Evolutionary conservation across 2,113 vertebrate genomes (phyloP), one percentile per base, ranked within the genome.

Genomic region (Thunnus maccoyii): DNA sequence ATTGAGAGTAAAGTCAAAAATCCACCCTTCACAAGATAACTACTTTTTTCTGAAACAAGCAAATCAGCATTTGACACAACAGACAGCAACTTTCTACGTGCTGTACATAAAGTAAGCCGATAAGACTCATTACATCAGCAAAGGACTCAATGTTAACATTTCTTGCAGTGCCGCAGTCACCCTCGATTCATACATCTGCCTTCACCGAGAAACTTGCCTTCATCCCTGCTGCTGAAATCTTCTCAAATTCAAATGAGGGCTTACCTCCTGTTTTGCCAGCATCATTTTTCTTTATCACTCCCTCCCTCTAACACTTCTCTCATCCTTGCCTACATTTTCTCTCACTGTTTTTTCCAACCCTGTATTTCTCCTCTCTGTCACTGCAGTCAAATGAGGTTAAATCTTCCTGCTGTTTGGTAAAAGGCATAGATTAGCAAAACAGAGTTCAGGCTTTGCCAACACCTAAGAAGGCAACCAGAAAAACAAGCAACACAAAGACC

Each of bases 171-270:
- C 58, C 0, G n/a, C 77, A 72, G 30, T 56, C 72, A 54, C 5
- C 8, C 56, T 52, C 18, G 17, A 54, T 72, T 61, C 36, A 70
- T 14, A 22, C 52, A 70, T 70, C 36, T 77, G 58, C 55, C 27
- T 27, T 54, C 57, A 58, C 27, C 3, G 8, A 44, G 71, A 74
- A 76, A 68, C 36, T 36, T 78, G 20, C 60, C 52, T 54, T 77
- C 78, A 80, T 76, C 51, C 69, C 51, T 64, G 30, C 72, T 68
- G 48, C 77, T 78, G 20, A 64, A 75, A 80, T 76, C 61, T 80
- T 69, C 63, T 84, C 64, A 89, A 80, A 89, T 87, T 88, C 65
- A 89, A 83, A 88, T 86, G 55, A 87, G 80, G 72, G 65, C 82
- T 88, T 82, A 86, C 65, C 83, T 78, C 68, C 77, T 60, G 57